These are phyloP conservation scores for Aspidoscelis tigris DNA, from an alignment of 2,113 vertebrate species.

Conservation along the genomic window DNA sequence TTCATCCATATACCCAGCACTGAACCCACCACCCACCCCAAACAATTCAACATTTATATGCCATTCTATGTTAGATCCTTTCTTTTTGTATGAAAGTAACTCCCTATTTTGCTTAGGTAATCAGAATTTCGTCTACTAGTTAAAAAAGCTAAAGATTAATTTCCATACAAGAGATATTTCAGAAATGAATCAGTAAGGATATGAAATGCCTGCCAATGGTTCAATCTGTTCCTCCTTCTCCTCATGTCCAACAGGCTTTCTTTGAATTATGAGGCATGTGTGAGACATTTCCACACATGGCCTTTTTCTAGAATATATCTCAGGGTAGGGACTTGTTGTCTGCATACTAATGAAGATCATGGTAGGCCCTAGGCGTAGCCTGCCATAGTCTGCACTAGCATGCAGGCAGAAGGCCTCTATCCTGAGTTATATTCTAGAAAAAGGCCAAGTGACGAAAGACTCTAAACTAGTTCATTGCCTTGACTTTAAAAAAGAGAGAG, in stretches of 20 bases:
- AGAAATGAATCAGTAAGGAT: neutral
- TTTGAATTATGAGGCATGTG: neutral
- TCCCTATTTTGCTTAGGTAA: neutral
- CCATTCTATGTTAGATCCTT: neutral
- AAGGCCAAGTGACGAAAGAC: no score
- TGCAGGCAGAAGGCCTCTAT: no score
- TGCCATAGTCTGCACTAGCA: no score
- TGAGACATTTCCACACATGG: neutral
- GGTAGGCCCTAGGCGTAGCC: no score
- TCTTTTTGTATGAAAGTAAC: neutral
- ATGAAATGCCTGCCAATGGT: neutral
- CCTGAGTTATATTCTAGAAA: no score
- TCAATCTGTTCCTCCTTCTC: neutral
- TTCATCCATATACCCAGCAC: neutral
- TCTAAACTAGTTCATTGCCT: neutral
- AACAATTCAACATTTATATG: neutral
- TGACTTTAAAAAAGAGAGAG: accelerated
- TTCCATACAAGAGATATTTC: neutral
- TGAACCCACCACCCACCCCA: no score
- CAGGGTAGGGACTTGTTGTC: no score
- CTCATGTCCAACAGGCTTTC: no score
- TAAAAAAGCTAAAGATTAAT: neutral
- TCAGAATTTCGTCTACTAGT: neutral
- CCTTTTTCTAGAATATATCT: no score
- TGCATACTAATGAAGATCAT: no score